These are phyloP conservation scores for Myioborus melanocephalus DNA, from an alignment of 2,797 vertebrate species.

Conservation along the genomic window DNA sequence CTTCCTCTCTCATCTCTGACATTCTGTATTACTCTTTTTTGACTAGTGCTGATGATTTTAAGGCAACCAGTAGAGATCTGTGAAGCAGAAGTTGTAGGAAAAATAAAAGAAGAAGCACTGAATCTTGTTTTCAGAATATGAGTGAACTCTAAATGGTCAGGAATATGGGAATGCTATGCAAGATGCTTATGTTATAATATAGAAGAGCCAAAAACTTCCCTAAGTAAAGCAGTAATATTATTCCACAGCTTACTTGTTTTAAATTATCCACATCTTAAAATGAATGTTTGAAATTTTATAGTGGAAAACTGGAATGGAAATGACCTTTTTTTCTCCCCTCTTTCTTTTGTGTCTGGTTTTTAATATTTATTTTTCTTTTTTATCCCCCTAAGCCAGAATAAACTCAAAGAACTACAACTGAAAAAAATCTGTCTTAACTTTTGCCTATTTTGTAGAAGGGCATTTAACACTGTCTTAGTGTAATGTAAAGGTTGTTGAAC, in stretches of 20 bases:
- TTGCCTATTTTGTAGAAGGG: not conserved
- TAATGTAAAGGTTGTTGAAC: not conserved
- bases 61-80: not conserved
- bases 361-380: not conserved
- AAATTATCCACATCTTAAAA: not conserved
- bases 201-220: not conserved
- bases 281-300: not conserved
- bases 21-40: not conserved
- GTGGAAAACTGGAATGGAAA: not conserved
- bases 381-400: not conserved
- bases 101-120: not conserved
- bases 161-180: not conserved
- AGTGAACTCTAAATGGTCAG: not conserved
- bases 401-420: not conserved
- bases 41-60: not conserved
- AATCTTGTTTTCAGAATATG: not conserved
- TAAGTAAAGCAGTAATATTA: not conserved
- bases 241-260: not conserved
- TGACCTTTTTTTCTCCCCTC: rapidly evolving
- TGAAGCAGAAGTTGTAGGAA: not conserved
- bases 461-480: not conserved
- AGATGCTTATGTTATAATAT: not conserved
- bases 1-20: not conserved
- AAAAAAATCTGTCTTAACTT: not conserved
- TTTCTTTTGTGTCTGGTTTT: rapidly evolving